These are phyloP conservation scores for Lagocephalus sceleratus DNA, from an alignment of 2,797 vertebrate species.

Conservation along the genomic window DNA sequence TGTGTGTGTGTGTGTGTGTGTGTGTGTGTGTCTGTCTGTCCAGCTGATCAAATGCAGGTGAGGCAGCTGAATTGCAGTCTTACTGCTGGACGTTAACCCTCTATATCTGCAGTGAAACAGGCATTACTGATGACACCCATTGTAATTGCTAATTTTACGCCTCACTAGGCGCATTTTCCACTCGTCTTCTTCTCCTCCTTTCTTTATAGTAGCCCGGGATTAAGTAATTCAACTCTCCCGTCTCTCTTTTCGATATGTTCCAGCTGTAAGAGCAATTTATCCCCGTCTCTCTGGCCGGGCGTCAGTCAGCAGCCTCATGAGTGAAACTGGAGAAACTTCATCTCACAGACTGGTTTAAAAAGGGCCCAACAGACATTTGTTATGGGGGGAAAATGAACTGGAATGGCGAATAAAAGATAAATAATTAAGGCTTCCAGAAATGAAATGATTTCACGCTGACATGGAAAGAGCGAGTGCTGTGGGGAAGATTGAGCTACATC, in stretches of 20 bases:
- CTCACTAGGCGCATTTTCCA: conserved; percentile 90
- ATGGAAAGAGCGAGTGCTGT: too few species aligned
- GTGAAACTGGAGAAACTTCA: conserved; percentile 12
- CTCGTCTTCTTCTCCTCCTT: conserved; percentile 62
- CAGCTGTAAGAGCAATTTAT: conserved; percentile 83
- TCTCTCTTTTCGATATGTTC: conserved; percentile 52
- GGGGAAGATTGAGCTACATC: too few species aligned
- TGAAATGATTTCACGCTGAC: too few species aligned
- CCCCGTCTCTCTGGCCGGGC: conserved; percentile 75
- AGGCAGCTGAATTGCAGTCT: conserved; percentile 90
- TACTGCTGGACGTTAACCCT: conserved; percentile 86
- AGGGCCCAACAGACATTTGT: too few species aligned
- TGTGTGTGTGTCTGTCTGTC: conserved; percentile 71
- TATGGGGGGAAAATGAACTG: background rate
- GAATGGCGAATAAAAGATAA: background rate
- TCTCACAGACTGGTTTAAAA: too few species aligned
- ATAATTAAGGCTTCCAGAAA: background rate
- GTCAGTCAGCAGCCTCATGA: conserved; percentile 61
- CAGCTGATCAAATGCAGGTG: conserved; percentile 88
- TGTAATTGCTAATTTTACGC: conserved; percentile 99
- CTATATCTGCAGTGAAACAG: conserved; percentile 92
- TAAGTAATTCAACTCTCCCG: conserved; percentile 84
- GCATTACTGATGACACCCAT: conserved; percentile 96
- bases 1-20: too few species aligned
- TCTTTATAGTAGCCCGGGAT: conserved; percentile 78